Evolutionary conservation across 2,888 invertebrate genomes (phyloP), one percentile per base, ranked within the genome.

Genomic region (Zaprionus lineosus): DNA sequence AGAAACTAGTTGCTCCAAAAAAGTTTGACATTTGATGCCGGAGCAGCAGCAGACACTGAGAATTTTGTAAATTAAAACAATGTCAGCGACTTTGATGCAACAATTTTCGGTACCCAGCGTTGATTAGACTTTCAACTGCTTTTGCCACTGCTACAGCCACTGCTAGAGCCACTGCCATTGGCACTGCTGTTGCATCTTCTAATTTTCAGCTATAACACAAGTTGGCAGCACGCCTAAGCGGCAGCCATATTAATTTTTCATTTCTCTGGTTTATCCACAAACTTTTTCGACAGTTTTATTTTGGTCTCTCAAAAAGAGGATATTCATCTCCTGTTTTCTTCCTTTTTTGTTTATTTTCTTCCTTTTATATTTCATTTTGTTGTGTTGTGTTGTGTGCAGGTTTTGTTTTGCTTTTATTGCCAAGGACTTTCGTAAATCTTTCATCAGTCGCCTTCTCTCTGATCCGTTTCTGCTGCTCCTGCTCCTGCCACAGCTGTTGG

Each of bases 1-100:
- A 24, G 48, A 50, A 66, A 55, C 47, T 60, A 39, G 37, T 50
- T 60, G 53, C 53, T 36, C 33, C 19, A 29, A 26, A 56, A 56
- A 72, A 74, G 61, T 72, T 74, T 71, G 78, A 82, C 75, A 75
- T 74, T 43, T 57, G 66, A 82, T 57, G 78, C 71, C 57, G 28
- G 40, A 52, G 43, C 43, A 48, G 29, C 3, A 44, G 28, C 26
- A 7, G 24, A 31, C n/a, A 26, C 37, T 19, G 48, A 41, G 47
- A 37, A 55, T 41, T 61, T 15, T 18, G 51, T 72, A 78, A 84
- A 79, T 78, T 79, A 85, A 76, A 83, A 85, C 70, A 66, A 74
- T 65, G 74, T 60, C 74, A 60, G 52, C 69, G 50, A 55, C 53
- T 55, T 66, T 72, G 61, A 69, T 67, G 61, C 69, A 72, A 72